phyloP scores from a whole-genome alignment of 2,113 vertebrate species.

The Charadrius vociferus region DNA sequence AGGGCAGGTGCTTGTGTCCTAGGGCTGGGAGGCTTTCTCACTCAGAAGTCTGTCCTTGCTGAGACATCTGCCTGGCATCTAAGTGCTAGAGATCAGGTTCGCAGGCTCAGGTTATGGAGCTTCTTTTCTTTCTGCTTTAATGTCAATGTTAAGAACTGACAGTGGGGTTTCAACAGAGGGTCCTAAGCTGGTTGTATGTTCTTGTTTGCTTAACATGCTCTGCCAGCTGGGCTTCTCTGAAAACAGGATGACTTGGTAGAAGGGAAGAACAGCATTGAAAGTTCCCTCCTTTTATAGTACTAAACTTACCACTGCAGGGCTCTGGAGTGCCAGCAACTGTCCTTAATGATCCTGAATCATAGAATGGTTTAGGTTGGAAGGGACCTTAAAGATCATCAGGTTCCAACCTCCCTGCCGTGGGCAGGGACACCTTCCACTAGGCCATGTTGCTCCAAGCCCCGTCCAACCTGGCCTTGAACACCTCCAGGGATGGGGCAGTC shows the following conservation, averaged over 20 bases:
- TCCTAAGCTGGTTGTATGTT: neutral
- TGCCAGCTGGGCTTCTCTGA: neutral
- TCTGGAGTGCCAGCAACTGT: neutral
- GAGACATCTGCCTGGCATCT: neutral
- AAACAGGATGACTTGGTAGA: neutral
- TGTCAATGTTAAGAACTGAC: fast-evolving
- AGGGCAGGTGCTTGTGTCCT: neutral
- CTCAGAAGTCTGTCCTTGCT: neutral
- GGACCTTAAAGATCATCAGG: no score
- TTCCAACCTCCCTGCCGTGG: no score
- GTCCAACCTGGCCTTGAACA: no score
- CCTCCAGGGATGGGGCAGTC: no score
- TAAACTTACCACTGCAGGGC: neutral
- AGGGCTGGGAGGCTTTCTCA: neutral
- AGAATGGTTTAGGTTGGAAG: no score
- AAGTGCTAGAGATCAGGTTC: neutral
- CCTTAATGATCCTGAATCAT: neutral
- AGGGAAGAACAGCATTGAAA: neutral
- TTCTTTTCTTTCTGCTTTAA: neutral
- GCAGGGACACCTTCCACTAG: no score
- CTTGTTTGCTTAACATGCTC: neutral
- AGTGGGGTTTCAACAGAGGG: neutral
- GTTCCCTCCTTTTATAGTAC: neutral
- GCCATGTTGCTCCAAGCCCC: no score
- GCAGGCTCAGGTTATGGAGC: neutral